Evolutionary conservation across 2,797 vertebrate genomes (phyloP), one percentile per base, ranked within the genome.

Genomic region (Micropoecilia bifurca): DNA sequence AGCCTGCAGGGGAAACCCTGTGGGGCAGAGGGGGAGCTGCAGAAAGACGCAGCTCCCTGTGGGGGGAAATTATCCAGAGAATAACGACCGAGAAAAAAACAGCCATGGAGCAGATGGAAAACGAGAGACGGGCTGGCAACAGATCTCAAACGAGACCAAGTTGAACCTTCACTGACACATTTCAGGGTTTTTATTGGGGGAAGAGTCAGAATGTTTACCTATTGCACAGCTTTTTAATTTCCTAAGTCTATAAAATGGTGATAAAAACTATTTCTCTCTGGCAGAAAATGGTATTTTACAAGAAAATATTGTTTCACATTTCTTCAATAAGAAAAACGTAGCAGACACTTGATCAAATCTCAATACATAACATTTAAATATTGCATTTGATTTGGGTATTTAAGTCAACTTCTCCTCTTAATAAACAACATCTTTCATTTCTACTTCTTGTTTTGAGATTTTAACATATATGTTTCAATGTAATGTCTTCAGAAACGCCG

Each of bases 11-110:
- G 71, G 39, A 61, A 71, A 50, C 76, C 81, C 33, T 45, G 69
- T 75, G 82, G 89, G 81, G 82, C 78, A 55, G 75, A 85, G 80
- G 68, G 81, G 79, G 55, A 59, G 55, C n/a, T 79, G 66, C 83
- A 86, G 77, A 77, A 55, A 80, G 74, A 16, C 73, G 20, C 73
- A 39, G 48, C 71, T 84, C 78, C 84, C 71, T 43, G 6, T 0
- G 48, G 84, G 84, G 76, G 16, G 76, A 47, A 83, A 71, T 33
- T 46, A 82, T 46, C 84, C 68, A 16, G 75, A 80, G 79, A 85
- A 75, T 78, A 79, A 71, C 83, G 4, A 57, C 63, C 46, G 43
- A 84, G 72, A 39, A 75, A 80, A 85, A 76, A 84, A 78, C 75
- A 85, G 71, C 7, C 14, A 41, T 43, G 75, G 57, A 79, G 6